Conservation (phyloP, 2,113 vertebrate species). For the Pungitius pungitius region DNA sequence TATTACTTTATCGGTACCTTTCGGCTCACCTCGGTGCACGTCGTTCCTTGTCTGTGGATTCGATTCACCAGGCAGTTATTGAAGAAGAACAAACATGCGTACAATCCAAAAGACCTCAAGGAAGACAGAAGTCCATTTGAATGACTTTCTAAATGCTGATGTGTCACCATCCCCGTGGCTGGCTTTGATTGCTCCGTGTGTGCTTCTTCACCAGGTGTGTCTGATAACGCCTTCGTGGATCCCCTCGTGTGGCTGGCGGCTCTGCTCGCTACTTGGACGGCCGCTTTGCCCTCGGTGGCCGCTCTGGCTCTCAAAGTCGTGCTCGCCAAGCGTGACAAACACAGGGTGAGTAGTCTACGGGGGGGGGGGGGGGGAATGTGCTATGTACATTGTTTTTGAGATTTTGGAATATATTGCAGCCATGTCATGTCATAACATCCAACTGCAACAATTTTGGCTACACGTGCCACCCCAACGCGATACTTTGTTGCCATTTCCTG, state of each 20-base stretch:
- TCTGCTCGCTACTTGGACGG: slow-evolving; percentile 81
- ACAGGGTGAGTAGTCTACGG: slow-evolving; percentile 79
- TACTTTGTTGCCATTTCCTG: neutral
- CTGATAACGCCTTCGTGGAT: slow-evolving; percentile 73
- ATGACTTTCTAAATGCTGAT: neutral
- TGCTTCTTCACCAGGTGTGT: slow-evolving; percentile 78
- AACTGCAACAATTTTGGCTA: too few species aligned
- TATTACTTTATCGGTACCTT: slow-evolving; percentile 87
- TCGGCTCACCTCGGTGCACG: neutral
- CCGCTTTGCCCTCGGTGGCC: slow-evolving; percentile 81
- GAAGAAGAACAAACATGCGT: neutral
- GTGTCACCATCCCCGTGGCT: neutral
- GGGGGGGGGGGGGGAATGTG: too few species aligned
- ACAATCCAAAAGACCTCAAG: neutral
- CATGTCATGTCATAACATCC: too few species aligned
- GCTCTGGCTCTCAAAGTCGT: slow-evolving; percentile 63
- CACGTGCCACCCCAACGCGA: neutral
- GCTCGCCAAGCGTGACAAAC: slow-evolving; percentile 42
- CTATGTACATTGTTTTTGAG: too few species aligned
- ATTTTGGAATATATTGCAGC: too few species aligned
- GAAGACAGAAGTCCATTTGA: neutral
- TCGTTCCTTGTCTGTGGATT: neutral
- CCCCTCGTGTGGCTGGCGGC: slow-evolving; percentile 83
- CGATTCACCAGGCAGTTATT: neutral
- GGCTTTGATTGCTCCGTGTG: slow-evolving; percentile 17